Evolutionary conservation across 2,797 vertebrate species (phyloP), one percentile per base, ranked within the genome.

Genomic region (Agapornis canus): DNA sequence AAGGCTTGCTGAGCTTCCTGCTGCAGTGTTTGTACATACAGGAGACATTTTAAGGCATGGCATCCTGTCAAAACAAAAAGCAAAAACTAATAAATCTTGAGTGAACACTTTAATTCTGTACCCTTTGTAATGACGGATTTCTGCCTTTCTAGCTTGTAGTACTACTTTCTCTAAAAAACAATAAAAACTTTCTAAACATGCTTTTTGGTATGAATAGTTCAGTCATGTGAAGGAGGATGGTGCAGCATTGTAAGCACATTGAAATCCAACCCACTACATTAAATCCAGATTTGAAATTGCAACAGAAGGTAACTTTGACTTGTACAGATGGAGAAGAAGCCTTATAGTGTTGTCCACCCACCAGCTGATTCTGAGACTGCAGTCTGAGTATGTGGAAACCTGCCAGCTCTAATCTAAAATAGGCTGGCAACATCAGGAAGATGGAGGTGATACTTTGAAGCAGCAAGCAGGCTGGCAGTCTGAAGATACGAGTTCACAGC

Each of bases 21-120:
- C 68, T 97, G 96, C 79, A 96, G 87, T n/a, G 39, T 92, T 82
- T 97, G 90, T 65, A 97, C 69, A 7, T 95, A 95, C 15, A 78
- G 91, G n/a, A 91, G 86, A 54, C 56, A 95, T 77, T 81, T 96
- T 64, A 97, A 83, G 39, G 59, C 79, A 27, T 3, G 15, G 52
- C 63, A n/a, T 61, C 93, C 87, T 95, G 80, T 65, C 45, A 93
- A 94, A 91, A 73, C n/a, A 83, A 70, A 51, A 81, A 75, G 69
- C 40, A 51, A 90, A 84, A 79, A 35, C 7, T 6, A 66, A 82
- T 25, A 71, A 72, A 71, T 84, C 22, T 25, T 45, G 18, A 86
- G 63, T 82, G 91, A 84, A 82, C 8, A 15, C 10, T 63, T 73
- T 23, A 2, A 0, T 70, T 89, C 54, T 56, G 13, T 60, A 29